Percentiles rank a stretch among this genome's conserved stretches.
Conservation (phyloP, 2,113 vertebrate species). For the Amphilophus citrinellus region DNA sequence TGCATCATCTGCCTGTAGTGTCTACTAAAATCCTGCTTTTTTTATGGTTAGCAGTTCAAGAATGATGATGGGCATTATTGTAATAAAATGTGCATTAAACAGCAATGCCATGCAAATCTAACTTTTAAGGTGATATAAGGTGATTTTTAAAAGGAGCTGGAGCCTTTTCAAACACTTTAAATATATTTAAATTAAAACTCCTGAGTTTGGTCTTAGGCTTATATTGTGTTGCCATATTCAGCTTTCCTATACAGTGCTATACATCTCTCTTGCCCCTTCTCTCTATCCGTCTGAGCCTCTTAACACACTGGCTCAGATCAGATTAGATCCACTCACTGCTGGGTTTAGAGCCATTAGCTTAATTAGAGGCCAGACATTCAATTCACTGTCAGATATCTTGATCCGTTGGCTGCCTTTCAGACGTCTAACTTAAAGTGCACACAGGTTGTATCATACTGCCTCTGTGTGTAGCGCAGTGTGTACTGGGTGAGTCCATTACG, state of each 20-base stretch:
- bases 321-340: conserved; percentile 59
- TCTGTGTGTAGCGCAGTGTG: neutral
- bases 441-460: neutral
- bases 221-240: neutral
- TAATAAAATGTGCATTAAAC: neutral
- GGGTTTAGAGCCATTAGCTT: conserved; percentile 73
- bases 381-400: conserved; percentile 61
- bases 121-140: neutral
- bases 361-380: conserved; percentile 66
- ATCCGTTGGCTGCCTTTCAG: conserved; percentile 51
- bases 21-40: neutral
- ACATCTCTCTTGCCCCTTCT: neutral
- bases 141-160: neutral
- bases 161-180: neutral
- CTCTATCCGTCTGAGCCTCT: conserved; percentile 52
- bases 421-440: conserved; percentile 28
- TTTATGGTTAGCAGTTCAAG: neutral
- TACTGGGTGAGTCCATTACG: neutral
- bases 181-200: neutral
- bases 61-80: neutral
- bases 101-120: neutral
- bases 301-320: conserved; percentile 54
- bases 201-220: neutral
- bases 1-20: neutral
- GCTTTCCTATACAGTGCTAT: conserved; percentile 5